Conservation (phyloP, 2,888 invertebrate species). For the Cheilosia urbana region DNA sequence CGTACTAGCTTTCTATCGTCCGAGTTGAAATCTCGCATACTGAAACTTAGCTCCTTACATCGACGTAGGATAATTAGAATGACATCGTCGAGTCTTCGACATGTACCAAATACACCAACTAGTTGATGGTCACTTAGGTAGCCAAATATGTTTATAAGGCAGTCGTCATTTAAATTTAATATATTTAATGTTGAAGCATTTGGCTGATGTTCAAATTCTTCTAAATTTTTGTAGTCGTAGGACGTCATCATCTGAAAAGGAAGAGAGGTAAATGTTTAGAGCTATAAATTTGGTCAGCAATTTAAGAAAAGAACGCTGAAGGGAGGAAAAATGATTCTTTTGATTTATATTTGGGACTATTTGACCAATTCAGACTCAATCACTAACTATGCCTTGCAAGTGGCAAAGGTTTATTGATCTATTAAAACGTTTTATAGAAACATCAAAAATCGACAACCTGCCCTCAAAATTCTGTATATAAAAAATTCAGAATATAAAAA, state of each 20-base stretch:
- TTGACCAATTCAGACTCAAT: too few species aligned
- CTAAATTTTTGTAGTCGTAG: not conserved
- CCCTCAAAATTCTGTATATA: too few species aligned
- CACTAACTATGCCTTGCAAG: too few species aligned
- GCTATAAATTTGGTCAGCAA: not conserved
- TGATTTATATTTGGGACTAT: too few species aligned
- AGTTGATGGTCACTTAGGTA: slow-evolving; percentile 53
- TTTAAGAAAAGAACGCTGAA: too few species aligned
- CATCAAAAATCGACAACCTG: too few species aligned
- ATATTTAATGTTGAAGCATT: slow-evolving; percentile 14
- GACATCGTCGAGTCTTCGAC: slow-evolving; percentile 57
- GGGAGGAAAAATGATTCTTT: too few species aligned
- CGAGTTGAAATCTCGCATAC: slow-evolving; percentile 40
- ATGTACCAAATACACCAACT: slow-evolving; percentile 34
- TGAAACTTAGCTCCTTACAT: slow-evolving; percentile 50
- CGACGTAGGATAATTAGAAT: slow-evolving; percentile 51
- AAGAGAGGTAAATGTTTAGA: not conserved
- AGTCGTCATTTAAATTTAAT: slow-evolving; percentile 58
- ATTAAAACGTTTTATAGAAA: not conserved
- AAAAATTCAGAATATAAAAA: too few species aligned
- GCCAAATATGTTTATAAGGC: slow-evolving; percentile 61
- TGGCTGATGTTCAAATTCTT: not conserved
- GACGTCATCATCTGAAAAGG: not conserved
- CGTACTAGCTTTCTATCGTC: slow-evolving; percentile 30
- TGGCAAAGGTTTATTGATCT: not conserved